Evolutionary conservation across 1,140 invertebrate genomes (phyloP).

Genomic region (Bursaphelenchus mucronatus): DNA sequence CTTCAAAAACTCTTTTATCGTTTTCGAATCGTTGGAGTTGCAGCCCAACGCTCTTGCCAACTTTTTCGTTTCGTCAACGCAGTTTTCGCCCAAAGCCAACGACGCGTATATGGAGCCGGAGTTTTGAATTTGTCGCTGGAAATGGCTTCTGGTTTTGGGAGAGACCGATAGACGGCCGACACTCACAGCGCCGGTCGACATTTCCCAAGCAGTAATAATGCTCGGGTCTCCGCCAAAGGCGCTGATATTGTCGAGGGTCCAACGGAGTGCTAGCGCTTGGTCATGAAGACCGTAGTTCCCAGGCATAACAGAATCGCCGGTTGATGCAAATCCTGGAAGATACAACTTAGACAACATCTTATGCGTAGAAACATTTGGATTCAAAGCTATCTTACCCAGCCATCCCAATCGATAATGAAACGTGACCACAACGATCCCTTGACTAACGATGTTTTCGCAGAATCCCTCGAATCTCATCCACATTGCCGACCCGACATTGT

Average conservation of each 20-base stretch:
- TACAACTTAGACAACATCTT: background rate
- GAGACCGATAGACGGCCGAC: constrained; percentile 71
- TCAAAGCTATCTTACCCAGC: constrained; percentile 19
- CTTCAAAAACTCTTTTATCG: too few species aligned
- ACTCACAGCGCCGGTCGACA: constrained; percentile 70
- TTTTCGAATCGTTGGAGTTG: too few species aligned
- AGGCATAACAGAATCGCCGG: constrained; percentile 10
- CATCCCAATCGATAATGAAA: constrained; percentile 36
- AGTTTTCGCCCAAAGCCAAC: too few species aligned
- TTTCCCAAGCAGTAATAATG: constrained; percentile 63
- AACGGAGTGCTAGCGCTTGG: constrained; percentile 38
- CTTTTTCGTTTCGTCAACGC: too few species aligned
- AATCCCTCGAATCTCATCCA: background rate
- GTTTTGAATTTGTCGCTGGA: too few species aligned
- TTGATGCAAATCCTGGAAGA: constrained; percentile 33
- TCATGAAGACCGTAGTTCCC: constrained; percentile 41
- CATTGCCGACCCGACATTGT: too few species aligned
- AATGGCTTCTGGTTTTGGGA: constrained; percentile 67
- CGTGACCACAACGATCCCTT: constrained; percentile 31
- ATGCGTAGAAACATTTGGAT: background rate
- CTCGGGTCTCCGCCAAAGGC: constrained; percentile 55
- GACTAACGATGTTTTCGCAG: constrained; percentile 13
- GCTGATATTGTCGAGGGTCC: constrained; percentile 49
- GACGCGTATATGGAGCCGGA: too few species aligned
- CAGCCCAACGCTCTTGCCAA: too few species aligned